These are phyloP conservation scores for Polymixis flavicincta DNA, from an alignment of 2,888 invertebrate genomes.

Conservation along the genomic window DNA sequence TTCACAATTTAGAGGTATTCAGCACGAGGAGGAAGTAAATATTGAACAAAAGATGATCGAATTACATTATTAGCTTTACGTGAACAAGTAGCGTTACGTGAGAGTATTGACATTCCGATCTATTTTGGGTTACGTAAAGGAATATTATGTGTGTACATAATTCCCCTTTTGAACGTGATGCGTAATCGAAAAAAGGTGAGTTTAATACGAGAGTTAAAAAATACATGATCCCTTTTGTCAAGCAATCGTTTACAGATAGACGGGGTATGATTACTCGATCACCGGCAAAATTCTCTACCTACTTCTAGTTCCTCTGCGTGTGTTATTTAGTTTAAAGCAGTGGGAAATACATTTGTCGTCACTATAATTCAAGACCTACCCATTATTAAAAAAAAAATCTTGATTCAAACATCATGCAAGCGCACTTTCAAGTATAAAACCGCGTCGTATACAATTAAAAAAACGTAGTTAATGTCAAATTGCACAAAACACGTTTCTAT, in stretches of 20 bases:
- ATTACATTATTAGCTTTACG: conserved; percentile 66
- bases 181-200: not conserved
- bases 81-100: conserved; percentile 56
- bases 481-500: conserved; percentile 67
- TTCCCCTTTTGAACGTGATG: conserved; percentile 15
- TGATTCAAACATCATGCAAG: conserved; percentile 57
- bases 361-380: conserved; percentile 6
- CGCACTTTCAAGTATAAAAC: conserved; percentile 46
- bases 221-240: conserved; percentile 7
- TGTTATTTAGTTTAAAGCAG: conserved; percentile 9
- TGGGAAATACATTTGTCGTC: not conserved
- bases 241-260: not conserved
- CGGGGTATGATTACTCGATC: not conserved
- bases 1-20: conserved; percentile 68
- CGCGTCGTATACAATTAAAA: conserved; percentile 54
- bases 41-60: conserved; percentile 67
- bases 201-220: conserved; percentile 8
- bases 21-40: conserved; percentile 62
- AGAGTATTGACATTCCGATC: conserved; percentile 59
- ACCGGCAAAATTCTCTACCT: not conserved
- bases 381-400: conserved; percentile 25
- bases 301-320: not conserved
- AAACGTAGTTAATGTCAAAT: conserved; percentile 66
- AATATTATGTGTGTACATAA: conserved; percentile 32
- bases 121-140: conserved; percentile 36